A percentile compares a stretch with the other conserved stretches of the same genome.
Conservation (phyloP, 2,797 vertebrate species). For the Nannoperca obscura region DNA sequence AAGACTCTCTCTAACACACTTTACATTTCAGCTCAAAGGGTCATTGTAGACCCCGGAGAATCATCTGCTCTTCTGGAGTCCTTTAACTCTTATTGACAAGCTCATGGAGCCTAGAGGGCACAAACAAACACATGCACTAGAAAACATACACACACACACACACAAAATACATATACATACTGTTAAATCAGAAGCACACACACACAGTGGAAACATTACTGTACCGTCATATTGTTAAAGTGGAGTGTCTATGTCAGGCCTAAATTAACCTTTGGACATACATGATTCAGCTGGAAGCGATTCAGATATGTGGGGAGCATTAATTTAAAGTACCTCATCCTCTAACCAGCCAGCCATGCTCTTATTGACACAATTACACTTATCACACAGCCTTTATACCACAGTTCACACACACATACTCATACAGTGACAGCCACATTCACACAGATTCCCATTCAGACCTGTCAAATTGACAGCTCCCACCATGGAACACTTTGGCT, state of each 20-base stretch:
- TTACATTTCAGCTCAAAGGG: slow-evolving; percentile 70
- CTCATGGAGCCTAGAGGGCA: slow-evolving; percentile 41
- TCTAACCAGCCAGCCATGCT: slow-evolving; percentile 50
- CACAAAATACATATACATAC: not conserved
- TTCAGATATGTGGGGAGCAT: slow-evolving; percentile 60
- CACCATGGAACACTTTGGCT: slow-evolving; percentile 53
- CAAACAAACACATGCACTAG: slow-evolving; percentile 3
- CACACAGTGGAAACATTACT: slow-evolving; percentile 23
- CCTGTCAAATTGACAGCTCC: slow-evolving; percentile 61
- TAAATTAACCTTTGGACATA: slow-evolving; percentile 73
- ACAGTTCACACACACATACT: slow-evolving; percentile 20
- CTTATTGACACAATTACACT: slow-evolving; percentile 66
- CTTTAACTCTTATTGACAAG: slow-evolving; percentile 74
- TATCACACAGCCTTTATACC: slow-evolving; percentile 45
- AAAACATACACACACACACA: slow-evolving; percentile 14
- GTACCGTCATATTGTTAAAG: slow-evolving; percentile 38
- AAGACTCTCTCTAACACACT: slow-evolving; percentile 63
- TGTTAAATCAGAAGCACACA: slow-evolving; percentile 24
- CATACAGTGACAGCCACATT: slow-evolving; percentile 41
- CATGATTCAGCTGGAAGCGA: slow-evolving; percentile 64
- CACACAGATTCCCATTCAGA: slow-evolving; percentile 52
- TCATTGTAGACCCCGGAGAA: slow-evolving; percentile 62
- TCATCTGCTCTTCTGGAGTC: slow-evolving; percentile 60
- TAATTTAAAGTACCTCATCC: slow-evolving; percentile 65
- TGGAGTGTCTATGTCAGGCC: slow-evolving; percentile 42